phyloP scores from a whole-genome alignment of 1,140 invertebrate species.

The Calliopsis andreniformis region DNA sequence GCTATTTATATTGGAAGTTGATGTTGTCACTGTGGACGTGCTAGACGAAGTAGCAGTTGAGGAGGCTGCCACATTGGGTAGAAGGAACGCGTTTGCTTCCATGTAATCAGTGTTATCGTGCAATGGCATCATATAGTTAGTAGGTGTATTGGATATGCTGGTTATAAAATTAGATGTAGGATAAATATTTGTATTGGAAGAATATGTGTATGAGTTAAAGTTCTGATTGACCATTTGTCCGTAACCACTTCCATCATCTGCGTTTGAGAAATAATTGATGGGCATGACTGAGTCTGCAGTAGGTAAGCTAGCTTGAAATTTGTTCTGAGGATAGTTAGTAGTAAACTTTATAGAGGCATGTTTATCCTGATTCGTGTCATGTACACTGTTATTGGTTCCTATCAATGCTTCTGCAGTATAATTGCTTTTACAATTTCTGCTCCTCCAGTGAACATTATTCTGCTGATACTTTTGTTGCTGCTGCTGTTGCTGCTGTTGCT shows the following conservation, averaged over 20 bases:
- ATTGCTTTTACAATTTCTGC: slow-evolving; percentile 81
- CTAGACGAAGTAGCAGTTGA: slow-evolving; percentile 63
- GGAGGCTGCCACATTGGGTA: slow-evolving; percentile 71
- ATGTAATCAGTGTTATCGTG: slow-evolving; percentile 79
- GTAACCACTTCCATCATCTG: slow-evolving; percentile 74
- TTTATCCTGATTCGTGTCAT: slow-evolving; percentile 75
- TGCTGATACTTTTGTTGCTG: slow-evolving; percentile 76
- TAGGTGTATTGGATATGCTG: slow-evolving; percentile 77
- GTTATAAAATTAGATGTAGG: slow-evolving; percentile 78
- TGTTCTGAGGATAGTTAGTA: slow-evolving; percentile 77
- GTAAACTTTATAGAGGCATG: slow-evolving; percentile 75
- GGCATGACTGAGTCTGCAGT: slow-evolving; percentile 75
- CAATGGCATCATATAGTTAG: slow-evolving; percentile 79
- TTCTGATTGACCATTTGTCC: slow-evolving; percentile 80
- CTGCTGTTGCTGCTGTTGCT: slow-evolving; percentile 64
- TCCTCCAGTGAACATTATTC: slow-evolving; percentile 77
- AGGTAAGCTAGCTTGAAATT: slow-evolving; percentile 71
- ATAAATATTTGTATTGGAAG: slow-evolving; percentile 79
- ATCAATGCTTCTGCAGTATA: slow-evolving; percentile 85
- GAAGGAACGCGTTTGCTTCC: slow-evolving; percentile 75
- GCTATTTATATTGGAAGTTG: slow-evolving; percentile 46
- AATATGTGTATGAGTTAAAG: slow-evolving; percentile 79
- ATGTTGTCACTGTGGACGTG: slow-evolving; percentile 52
- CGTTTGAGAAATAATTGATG: slow-evolving; percentile 79
- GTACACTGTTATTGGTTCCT: slow-evolving; percentile 75